These are phyloP conservation scores for Arnoldichthys spilopterus DNA, from an alignment of 2,797 vertebrate genomes.

Conservation along the genomic window DNA sequence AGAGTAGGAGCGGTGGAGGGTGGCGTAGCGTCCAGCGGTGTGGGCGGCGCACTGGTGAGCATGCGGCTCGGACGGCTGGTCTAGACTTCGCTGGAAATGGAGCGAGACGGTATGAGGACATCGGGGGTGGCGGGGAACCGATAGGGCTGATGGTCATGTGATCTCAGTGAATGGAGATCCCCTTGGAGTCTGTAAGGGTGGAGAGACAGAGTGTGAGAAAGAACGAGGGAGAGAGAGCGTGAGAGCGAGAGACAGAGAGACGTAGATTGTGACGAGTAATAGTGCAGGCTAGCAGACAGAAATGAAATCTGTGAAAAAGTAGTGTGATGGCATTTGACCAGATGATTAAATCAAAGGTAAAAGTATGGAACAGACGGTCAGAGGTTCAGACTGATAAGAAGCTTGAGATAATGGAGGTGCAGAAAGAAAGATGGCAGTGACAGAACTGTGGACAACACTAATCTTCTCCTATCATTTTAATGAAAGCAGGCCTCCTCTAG, in stretches of 20 bases:
- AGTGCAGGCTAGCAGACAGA: constrained; percentile 19
- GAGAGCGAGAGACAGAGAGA: constrained; percentile 29
- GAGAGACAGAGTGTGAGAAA: constrained; percentile 52
- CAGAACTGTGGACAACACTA: constrained; percentile 26
- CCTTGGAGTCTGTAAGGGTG: constrained; percentile 81
- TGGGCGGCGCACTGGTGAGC: constrained; percentile 75
- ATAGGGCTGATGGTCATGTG: constrained; percentile 91
- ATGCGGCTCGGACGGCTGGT: constrained; percentile 74
- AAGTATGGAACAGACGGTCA: constrained; percentile 18
- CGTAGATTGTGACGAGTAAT: constrained; percentile 10
- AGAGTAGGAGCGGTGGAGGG: constrained; percentile 79
- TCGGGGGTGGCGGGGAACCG: constrained; percentile 84
- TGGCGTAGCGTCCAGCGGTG: constrained; percentile 68
- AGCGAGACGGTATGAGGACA: constrained; percentile 87
- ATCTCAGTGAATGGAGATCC: constrained; percentile 87
- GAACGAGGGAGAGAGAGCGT: constrained; percentile 31
- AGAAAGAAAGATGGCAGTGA: constrained; percentile 43
- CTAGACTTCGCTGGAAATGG: constrained; percentile 89
- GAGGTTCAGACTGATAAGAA: constrained; percentile 28
- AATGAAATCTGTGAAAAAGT: constrained; percentile 16
- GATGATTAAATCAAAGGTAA: background rate
- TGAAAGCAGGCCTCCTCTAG: constrained; percentile 18
- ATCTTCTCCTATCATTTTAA: constrained; percentile 27
- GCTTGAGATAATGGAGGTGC: constrained; percentile 1
- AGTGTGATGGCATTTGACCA: constrained; percentile 21